These are phyloP conservation scores for Phortica magna DNA, from an alignment of 2,888 invertebrate genomes.

Conservation along the genomic window DNA sequence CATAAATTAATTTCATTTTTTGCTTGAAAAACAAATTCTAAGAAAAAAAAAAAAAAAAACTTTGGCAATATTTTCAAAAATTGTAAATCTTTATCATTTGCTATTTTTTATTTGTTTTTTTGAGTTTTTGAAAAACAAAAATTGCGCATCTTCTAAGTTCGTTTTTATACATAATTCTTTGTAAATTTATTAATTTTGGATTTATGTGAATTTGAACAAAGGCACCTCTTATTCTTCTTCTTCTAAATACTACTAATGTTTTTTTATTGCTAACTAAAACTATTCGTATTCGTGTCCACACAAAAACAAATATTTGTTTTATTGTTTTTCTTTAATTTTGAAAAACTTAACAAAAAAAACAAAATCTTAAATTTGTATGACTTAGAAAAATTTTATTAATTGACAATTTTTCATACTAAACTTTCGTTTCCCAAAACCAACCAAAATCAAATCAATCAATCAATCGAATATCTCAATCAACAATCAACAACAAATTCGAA, in stretches of 20 bases:
- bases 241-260: background rate
- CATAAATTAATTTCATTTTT: background rate
- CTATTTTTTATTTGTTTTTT: background rate
- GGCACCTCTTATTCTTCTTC: conserved; percentile 12
- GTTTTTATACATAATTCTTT: background rate
- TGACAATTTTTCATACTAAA: conserved; percentile 67
- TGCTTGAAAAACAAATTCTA: conserved; percentile 14
- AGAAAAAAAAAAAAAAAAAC: conserved; percentile 21
- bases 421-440: conserved; percentile 63
- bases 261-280: background rate
- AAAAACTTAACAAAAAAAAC: conserved; percentile 15
- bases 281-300: conserved; percentile 21
- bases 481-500: conserved; percentile 41
- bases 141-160: background rate
- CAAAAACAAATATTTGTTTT: background rate
- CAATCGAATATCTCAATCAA: conserved; percentile 39
- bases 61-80: background rate
- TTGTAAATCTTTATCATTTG: background rate
- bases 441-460: conserved; percentile 42
- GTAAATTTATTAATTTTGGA: too few relatives aligned
- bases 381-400: conserved; percentile 58
- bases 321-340: conserved; percentile 7
- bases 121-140: background rate
- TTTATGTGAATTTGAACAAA: background rate
- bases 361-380: conserved; percentile 16